Evolutionary conservation across 1,140 invertebrate species (phyloP).

Genomic region (Melipona quadrifasciata): DNA sequence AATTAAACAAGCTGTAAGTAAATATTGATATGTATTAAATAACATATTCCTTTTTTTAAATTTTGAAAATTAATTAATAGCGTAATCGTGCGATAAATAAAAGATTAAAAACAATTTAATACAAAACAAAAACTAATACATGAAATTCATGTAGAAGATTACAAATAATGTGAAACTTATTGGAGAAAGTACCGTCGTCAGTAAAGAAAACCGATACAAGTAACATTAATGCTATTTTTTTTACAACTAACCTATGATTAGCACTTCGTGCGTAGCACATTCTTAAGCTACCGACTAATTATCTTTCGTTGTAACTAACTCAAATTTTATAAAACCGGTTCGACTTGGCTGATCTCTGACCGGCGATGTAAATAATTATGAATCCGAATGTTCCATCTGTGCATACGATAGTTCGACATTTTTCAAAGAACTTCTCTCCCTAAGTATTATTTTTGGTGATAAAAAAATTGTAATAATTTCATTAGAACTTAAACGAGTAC

Average conservation of each 20-base stretch:
- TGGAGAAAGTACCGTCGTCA: slow-evolving; percentile 11
- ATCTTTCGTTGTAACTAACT: slow-evolving; percentile 56
- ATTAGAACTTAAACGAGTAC: too few relatives aligned
- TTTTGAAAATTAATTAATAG: not conserved
- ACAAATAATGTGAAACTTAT: too few relatives aligned
- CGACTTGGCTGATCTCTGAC: slow-evolving; percentile 18
- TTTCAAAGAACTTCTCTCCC: too few relatives aligned
- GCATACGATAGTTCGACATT: too few relatives aligned
- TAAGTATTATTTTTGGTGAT: too few relatives aligned
- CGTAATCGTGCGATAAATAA: not conserved
- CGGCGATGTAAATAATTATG: slow-evolving; percentile 22
- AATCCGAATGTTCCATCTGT: slow-evolving; percentile 2
- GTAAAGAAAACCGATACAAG: not conserved
- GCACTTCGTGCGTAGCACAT: slow-evolving; percentile 38
- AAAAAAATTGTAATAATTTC: too few relatives aligned
- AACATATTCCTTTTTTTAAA: not conserved
- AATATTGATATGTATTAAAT: not conserved
- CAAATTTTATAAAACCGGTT: slow-evolving; percentile 53
- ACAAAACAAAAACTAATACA: too few relatives aligned
- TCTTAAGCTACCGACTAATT: slow-evolving; percentile 53
- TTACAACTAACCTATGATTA: slow-evolving; percentile 38
- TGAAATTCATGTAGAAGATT: too few relatives aligned
- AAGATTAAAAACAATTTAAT: not conserved
- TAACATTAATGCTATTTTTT: slow-evolving; percentile 40
- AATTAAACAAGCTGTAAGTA: not conserved